Evolutionary conservation across 2,797 vertebrate species (phyloP).

Genomic region (Sardinella longiceps): DNA sequence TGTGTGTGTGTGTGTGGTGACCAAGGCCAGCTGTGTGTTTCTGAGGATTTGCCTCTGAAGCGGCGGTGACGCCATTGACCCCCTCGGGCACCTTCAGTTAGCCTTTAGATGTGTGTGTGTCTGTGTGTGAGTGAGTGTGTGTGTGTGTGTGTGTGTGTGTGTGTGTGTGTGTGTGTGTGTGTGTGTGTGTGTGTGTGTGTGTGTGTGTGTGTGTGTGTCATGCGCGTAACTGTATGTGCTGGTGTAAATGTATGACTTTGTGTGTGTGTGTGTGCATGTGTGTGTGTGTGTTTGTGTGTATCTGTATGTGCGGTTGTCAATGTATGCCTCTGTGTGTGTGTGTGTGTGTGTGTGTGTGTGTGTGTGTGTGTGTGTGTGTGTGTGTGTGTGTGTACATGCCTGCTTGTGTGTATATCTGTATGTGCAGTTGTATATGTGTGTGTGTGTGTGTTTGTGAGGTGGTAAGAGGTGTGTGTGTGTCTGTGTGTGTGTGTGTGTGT

Average conservation of each 20-base stretch:
- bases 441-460: too few relatives aligned
- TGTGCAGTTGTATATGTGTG: too few relatives aligned
- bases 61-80: background rate
- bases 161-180: too few relatives aligned
- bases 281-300: conserved; percentile 13
- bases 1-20: background rate
- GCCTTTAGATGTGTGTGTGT: background rate
- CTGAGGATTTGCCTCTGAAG: conserved; percentile 1
- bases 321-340: background rate
- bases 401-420: too few relatives aligned
- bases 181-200: too few relatives aligned
- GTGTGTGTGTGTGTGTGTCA: background rate
- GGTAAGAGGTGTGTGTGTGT: too few relatives aligned
- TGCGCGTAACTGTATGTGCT: background rate
- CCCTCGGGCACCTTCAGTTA: background rate
- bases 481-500: too few relatives aligned
- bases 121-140: background rate
- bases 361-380: background rate
- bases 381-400: too few relatives aligned
- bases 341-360: background rate
- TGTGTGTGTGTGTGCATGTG: background rate
- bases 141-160: background rate
- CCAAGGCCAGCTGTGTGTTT: background rate
- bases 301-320: too few relatives aligned
- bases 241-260: too few relatives aligned